A percentile compares a stretch with the other conserved stretches of the same genome.
These are phyloP conservation scores for Mesorhabditis spiculigera DNA, from an alignment of 2,888 invertebrate species.

Conservation along the genomic window DNA sequence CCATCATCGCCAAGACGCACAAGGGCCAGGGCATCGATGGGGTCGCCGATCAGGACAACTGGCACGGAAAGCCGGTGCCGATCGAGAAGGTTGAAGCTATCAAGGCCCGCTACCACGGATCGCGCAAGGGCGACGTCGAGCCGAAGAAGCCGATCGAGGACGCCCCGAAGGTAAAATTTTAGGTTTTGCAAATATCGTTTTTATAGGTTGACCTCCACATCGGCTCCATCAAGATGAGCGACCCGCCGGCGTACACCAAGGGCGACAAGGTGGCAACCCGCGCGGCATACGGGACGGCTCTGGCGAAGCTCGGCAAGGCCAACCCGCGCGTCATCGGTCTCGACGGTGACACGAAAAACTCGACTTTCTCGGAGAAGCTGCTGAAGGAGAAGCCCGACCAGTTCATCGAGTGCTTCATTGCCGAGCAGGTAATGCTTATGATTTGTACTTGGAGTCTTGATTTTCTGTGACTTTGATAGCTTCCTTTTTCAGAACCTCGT, in stretches of 20 bases:
- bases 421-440: conserved; percentile 84
- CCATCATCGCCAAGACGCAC: conserved; percentile 88
- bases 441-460: no score
- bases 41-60: conserved; percentile 88
- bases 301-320: conserved; percentile 77
- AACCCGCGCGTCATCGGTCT: conserved; percentile 78
- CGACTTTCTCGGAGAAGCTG: conserved; percentile 90
- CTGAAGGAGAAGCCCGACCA: conserved; percentile 71
- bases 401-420: conserved; percentile 96
- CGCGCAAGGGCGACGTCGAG: conserved; percentile 54
- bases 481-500: conserved; percentile 59
- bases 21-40: conserved; percentile 74
- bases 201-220: conserved; percentile 64
- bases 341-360: conserved; percentile 98
- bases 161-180: conserved; percentile 29
- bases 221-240: conserved; percentile 43
- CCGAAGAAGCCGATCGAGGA: conserved; percentile 48
- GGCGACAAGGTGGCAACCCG: conserved; percentile 76
- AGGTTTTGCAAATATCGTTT: conserved; percentile 5
- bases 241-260: conserved; percentile 77
- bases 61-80: conserved; percentile 90
- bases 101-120: conserved; percentile 67
- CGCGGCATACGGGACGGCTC: conserved; percentile 86
- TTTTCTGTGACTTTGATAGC: no score
- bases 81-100: conserved; percentile 46